phyloP scores from a whole-genome alignment of 92 coral and sea anemone genomes.

The Anthopleura xanthogrammica region DNA sequence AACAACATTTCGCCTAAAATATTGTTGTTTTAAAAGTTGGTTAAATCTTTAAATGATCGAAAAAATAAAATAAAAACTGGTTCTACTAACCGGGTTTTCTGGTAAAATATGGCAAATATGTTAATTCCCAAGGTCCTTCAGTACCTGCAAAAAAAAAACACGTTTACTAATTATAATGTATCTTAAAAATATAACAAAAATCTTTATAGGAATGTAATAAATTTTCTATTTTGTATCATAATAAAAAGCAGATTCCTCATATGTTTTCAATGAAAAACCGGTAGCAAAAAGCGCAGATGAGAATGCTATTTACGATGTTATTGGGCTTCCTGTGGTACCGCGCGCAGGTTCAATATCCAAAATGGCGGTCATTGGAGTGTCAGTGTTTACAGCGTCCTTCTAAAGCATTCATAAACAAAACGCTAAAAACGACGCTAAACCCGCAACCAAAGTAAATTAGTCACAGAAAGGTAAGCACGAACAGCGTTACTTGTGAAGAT shows the following conservation, averaged over 20 bases:
- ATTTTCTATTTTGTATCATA: not conserved
- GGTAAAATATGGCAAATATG: constrained; percentile 56
- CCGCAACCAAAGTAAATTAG: constrained; percentile 1
- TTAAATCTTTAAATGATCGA: too few relatives aligned
- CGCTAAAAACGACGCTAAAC: constrained; percentile 30
- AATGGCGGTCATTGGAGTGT: constrained; percentile 26
- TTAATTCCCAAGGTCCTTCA: constrained; percentile 60
- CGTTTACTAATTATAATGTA: not conserved
- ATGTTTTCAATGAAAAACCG: not conserved
- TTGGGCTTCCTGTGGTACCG: constrained; percentile 25
- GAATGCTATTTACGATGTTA: not conserved
- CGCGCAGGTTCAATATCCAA: constrained; percentile 2
- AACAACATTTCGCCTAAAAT: not conserved
- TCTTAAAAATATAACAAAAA: not conserved
- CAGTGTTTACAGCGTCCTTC: constrained; percentile 39
- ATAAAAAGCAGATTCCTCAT: not conserved
- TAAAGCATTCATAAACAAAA: constrained; percentile 32
- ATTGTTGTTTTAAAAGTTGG: not conserved
- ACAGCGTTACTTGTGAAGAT: not conserved
- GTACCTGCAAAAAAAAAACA: constrained; percentile 35
- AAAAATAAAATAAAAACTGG: not conserved
- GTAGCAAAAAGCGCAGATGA: not conserved
- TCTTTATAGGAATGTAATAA: not conserved
- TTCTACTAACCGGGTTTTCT: constrained; percentile 59
- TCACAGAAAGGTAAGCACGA: constrained; percentile 7